phyloP scores from a whole-genome alignment of 2,797 vertebrate species.

The Tapirus indicus region DNA sequence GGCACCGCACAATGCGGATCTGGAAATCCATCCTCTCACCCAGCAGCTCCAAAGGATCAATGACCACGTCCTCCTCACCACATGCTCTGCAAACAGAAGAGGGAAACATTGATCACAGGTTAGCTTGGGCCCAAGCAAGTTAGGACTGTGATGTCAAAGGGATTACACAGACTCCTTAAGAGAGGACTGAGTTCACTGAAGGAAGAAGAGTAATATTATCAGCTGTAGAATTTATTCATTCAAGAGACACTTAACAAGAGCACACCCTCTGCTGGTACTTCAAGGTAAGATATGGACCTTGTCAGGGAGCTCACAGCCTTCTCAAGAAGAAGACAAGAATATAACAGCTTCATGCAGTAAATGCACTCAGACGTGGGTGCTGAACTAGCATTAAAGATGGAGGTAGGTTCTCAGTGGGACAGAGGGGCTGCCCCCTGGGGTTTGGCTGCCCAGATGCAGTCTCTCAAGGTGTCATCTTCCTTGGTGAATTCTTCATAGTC shows the following conservation, averaged over 20 bases:
- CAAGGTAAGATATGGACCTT: not conserved
- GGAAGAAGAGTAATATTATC: not conserved
- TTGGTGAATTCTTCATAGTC: not conserved
- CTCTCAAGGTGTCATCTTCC: not conserved
- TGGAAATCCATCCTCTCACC: slow-evolving; percentile 93
- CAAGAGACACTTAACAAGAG: not conserved
- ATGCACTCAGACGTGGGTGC: not conserved
- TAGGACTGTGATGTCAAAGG: not conserved
- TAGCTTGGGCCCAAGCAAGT: not conserved
- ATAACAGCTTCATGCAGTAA: not conserved
- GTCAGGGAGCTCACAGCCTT: not conserved
- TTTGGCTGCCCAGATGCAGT: not conserved
- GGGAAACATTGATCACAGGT: not conserved
- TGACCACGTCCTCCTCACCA: slow-evolving; percentile 92
- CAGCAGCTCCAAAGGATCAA: slow-evolving; percentile 92
- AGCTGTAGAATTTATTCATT: not conserved
- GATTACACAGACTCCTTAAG: not conserved
- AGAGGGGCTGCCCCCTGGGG: not conserved
- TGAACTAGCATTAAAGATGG: not conserved
- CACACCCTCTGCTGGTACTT: not conserved
- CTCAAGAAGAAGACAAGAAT: not conserved
- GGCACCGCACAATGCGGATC: slow-evolving; percentile 91
- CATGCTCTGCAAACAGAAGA: slow-evolving; percentile 84
- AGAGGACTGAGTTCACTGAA: not conserved
- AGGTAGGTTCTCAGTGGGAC: not conserved